Conservation (phyloP, 1,140 invertebrate species). For the Centruroides vittatus region DNA sequence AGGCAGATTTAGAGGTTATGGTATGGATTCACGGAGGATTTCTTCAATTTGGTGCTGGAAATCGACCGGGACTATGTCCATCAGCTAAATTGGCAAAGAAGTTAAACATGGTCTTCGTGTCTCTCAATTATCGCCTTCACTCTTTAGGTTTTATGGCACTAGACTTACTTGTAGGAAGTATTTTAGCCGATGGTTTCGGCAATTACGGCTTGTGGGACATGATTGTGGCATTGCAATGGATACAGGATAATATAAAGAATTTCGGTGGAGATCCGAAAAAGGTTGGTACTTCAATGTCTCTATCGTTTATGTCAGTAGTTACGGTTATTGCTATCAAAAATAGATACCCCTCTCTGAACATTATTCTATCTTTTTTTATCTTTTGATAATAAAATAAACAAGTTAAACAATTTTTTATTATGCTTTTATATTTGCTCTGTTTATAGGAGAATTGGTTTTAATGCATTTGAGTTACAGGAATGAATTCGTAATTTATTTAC, state of each 20-base stretch:
- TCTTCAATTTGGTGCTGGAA: constrained; percentile 18
- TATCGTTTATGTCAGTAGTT: too few species aligned
- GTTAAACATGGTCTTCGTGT: constrained; percentile 47
- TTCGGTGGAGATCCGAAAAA: constrained; percentile 33
- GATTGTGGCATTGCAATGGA: constrained; percentile 31
- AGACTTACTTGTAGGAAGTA: constrained; percentile 11
- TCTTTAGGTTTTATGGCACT: constrained; percentile 50
- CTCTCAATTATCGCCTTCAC: constrained; percentile 91
- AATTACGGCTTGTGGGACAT: constrained; percentile 39
- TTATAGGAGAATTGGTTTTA: too few species aligned
- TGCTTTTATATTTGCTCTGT: too few species aligned
- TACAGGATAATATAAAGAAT: constrained; percentile 30
- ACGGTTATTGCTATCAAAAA: too few species aligned
- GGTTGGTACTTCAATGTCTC: constrained; percentile 21
- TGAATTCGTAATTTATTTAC: too few species aligned
- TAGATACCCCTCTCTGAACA: too few species aligned
- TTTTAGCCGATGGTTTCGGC: constrained; percentile 22
- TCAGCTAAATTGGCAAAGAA: constrained; percentile 70
- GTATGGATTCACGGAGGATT: constrained; percentile 90
- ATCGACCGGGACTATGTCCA: constrained; percentile 23
- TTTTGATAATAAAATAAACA: too few species aligned
- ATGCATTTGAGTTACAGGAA: too few species aligned
- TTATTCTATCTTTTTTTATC: too few species aligned
- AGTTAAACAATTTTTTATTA: too few species aligned
- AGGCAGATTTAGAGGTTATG: constrained; percentile 46